These are phyloP conservation scores for Parapsyche elsis DNA, from an alignment of 1,140 invertebrate species.

Conservation along the genomic window DNA sequence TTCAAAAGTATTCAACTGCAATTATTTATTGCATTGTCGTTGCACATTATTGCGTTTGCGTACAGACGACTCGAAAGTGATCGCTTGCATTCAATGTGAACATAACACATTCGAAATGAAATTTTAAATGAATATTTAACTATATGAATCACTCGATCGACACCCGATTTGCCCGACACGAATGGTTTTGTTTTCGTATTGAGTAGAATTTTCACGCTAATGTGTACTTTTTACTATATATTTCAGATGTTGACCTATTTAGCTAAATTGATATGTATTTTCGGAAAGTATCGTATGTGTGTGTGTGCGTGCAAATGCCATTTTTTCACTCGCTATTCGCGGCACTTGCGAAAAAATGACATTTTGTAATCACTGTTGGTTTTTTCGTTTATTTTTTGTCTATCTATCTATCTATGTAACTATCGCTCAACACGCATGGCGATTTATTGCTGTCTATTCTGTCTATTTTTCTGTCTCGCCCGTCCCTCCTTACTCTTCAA, in stretches of 20 bases:
- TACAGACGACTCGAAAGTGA: neutral
- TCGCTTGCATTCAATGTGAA: no score
- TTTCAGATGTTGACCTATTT: neutral
- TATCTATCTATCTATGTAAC: constrained; percentile 45
- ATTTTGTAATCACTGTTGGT: neutral
- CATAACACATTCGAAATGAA: no score
- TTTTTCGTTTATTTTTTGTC: neutral
- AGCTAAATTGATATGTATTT: neutral
- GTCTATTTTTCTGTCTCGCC: constrained; percentile 55
- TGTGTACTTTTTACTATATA: neutral
- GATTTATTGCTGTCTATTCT: constrained; percentile 55
- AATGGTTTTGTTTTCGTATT: constrained; percentile 33
- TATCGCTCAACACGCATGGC: constrained; percentile 56
- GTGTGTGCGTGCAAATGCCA: neutral
- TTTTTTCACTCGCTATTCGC: neutral
- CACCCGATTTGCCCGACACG: constrained; percentile 2
- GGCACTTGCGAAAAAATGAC: neutral
- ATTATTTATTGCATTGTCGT: no score
- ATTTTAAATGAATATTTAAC: no score
- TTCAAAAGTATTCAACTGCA: no score
- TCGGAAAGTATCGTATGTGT: neutral
- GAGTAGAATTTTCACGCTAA: constrained; percentile 26
- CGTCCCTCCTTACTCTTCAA: constrained; percentile 52
- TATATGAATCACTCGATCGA: neutral
- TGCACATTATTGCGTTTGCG: no score